phyloP scores from a whole-genome alignment of 2,888 invertebrate species.

The Ormyrus nitidulus region DNA sequence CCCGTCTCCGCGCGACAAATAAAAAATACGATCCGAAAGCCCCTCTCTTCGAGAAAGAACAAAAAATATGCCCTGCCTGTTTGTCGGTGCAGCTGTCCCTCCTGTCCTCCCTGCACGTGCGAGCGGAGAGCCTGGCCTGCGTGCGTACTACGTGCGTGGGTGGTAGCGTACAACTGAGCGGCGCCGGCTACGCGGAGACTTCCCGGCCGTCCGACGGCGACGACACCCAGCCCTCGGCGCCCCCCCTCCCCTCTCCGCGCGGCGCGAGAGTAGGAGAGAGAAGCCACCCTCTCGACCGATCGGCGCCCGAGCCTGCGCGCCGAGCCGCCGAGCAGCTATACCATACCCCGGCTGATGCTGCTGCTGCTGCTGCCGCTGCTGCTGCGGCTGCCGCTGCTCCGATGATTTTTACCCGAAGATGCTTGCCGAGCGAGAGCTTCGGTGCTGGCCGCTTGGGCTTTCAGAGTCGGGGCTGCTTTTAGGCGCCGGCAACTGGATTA shows the following conservation, averaged over 20 bases:
- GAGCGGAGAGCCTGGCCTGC: conserved; percentile 61
- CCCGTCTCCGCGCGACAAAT: not conserved
- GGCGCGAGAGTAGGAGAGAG: not conserved
- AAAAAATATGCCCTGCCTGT: not conserved
- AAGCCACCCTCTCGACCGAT: conserved; percentile 56
- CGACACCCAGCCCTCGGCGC: conserved; percentile 12
- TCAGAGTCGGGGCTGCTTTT: too few species aligned
- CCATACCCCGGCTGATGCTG: too few species aligned
- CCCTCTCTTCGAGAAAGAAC: not conserved
- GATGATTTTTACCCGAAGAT: too few species aligned
- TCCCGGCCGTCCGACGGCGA: conserved; percentile 19
- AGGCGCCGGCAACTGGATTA: too few species aligned
- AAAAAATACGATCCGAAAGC: not conserved
- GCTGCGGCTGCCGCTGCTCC: too few species aligned
- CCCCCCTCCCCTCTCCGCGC: conserved; percentile 37
- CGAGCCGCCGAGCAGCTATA: conserved; percentile 45
- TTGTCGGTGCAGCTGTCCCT: conserved; percentile 60
- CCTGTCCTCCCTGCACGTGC: conserved; percentile 74
- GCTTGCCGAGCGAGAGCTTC: too few species aligned
- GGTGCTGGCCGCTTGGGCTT: too few species aligned
- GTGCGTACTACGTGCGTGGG: conserved; percentile 78
- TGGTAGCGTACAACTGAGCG: conserved; percentile 75
- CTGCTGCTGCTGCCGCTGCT: too few species aligned
- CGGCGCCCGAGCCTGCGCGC: conserved; percentile 64
- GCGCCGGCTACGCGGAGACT: conserved; percentile 39